These are phyloP conservation scores for Zenarchopterus dispar DNA, from an alignment of 2,797 vertebrate species.

Conservation along the genomic window DNA sequence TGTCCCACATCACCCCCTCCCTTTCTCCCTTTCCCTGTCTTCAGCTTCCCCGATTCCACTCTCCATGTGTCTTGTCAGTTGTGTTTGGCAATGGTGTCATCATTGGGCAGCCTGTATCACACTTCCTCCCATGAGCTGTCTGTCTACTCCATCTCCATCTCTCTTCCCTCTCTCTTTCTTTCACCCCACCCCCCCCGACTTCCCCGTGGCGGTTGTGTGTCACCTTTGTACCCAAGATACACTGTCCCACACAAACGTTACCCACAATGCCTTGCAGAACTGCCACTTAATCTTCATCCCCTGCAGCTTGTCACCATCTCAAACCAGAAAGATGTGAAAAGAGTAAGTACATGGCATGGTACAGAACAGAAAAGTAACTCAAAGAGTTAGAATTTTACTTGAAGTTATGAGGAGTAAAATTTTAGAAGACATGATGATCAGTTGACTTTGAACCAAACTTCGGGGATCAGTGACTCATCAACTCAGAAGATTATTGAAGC, in stretches of 20 bases:
- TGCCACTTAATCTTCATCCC: constrained; percentile 67
- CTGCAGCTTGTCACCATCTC: constrained; percentile 61
- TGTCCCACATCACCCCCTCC: constrained; percentile 59
- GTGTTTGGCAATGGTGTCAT: constrained; percentile 78
- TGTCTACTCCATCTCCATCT: constrained; percentile 61
- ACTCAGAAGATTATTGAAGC: too few species aligned
- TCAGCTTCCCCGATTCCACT: constrained; percentile 60
- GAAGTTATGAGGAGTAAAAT: too few species aligned
- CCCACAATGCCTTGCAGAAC: constrained; percentile 73
- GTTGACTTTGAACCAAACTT: too few species aligned
- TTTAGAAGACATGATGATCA: too few species aligned
- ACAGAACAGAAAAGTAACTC: constrained; percentile 9
- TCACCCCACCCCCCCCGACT: constrained; percentile 53
- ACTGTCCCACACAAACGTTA: constrained; percentile 76
- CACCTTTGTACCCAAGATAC: constrained; percentile 74
- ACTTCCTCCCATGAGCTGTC: constrained; percentile 75
- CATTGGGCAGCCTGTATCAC: constrained; percentile 76
- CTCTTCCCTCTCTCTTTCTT: constrained; percentile 37
- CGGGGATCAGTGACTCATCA: too few species aligned
- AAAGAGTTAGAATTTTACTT: constrained; percentile 12
- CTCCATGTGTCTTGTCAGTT: constrained; percentile 79
- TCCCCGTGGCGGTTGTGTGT: constrained; percentile 67
- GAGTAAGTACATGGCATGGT: constrained; percentile 24
- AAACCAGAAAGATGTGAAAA: constrained; percentile 46
- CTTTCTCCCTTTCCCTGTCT: constrained; percentile 51